Evolutionary conservation across 2,113 vertebrate species (phyloP).

Genomic region (Martes martes): DNA sequence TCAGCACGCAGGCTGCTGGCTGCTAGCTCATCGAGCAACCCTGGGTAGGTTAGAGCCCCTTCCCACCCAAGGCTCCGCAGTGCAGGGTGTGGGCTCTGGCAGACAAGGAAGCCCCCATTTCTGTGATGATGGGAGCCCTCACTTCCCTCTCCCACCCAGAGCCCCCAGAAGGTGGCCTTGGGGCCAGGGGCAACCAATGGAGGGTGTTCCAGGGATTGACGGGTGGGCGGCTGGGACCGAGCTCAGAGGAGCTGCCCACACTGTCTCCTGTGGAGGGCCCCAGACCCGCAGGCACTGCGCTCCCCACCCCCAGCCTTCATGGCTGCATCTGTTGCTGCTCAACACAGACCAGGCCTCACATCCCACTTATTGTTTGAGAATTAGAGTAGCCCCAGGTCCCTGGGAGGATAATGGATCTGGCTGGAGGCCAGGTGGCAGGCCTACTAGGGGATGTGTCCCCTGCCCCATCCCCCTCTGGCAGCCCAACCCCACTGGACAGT

Average conservation of each 20-base stretch:
- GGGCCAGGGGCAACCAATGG: background rate
- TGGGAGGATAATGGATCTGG: background rate
- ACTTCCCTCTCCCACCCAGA: background rate
- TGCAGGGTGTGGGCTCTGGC: background rate
- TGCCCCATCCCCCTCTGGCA: background rate
- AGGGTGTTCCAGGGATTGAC: too few relatives aligned
- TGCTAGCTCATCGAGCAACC: background rate
- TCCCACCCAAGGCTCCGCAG: fast-evolving
- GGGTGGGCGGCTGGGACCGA: background rate
- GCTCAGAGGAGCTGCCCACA: background rate
- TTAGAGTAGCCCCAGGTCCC: background rate
- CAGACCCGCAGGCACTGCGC: fast-evolving
- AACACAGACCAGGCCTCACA: fast-evolving
- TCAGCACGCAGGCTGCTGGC: background rate
- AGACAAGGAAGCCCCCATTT: background rate
- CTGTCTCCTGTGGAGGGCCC: fast-evolving
- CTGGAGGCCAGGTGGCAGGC: background rate
- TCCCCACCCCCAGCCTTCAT: background rate
- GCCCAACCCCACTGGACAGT: background rate
- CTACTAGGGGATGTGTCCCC: background rate
- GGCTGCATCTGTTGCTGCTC: background rate
- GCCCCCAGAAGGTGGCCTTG: background rate
- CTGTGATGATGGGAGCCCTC: background rate
- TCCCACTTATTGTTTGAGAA: background rate
- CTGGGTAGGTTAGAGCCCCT: background rate